These are phyloP conservation scores for Cyprinodon diabolis DNA, from an alignment of 2,797 vertebrate species.

Conservation along the genomic window DNA sequence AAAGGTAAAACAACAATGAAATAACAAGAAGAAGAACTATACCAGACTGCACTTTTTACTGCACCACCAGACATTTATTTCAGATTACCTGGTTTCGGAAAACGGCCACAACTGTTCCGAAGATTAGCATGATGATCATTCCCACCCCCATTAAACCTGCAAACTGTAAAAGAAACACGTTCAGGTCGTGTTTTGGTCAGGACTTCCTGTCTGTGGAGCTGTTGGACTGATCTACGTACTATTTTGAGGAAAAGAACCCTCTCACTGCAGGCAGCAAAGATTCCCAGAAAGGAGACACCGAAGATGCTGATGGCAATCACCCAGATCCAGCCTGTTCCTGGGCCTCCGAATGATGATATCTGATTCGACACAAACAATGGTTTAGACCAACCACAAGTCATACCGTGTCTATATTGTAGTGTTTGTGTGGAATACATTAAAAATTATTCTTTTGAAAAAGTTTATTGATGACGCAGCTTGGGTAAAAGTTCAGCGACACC, in stretches of 20 bases:
- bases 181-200: background rate
- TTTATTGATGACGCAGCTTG: too few relatives aligned
- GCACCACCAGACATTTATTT: background rate
- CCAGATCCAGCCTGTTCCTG: conserved; percentile 34
- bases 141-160: conserved; percentile 62
- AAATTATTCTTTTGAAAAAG: too few relatives aligned
- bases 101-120: conserved; percentile 43
- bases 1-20: background rate
- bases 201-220: too few relatives aligned
- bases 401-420: too few relatives aligned
- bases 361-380: conserved; percentile 16
- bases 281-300: conserved; percentile 49
- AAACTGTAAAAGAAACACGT: conserved; percentile 52
- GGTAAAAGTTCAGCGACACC: too few relatives aligned
- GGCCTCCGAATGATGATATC: background rate
- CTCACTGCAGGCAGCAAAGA: conserved; percentile 46
- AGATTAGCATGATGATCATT: conserved; percentile 63
- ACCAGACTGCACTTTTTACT: background rate
- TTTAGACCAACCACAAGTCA: background rate
- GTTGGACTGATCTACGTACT: conserved; percentile 29
- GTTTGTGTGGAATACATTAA: too few relatives aligned
- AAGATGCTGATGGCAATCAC: conserved; percentile 51
- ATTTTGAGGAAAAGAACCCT: conserved; percentile 48
- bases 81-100: conserved; percentile 33
- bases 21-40: background rate